phyloP scores from a whole-genome alignment of 2,113 vertebrate genomes.

The Glareola pratincola region DNA sequence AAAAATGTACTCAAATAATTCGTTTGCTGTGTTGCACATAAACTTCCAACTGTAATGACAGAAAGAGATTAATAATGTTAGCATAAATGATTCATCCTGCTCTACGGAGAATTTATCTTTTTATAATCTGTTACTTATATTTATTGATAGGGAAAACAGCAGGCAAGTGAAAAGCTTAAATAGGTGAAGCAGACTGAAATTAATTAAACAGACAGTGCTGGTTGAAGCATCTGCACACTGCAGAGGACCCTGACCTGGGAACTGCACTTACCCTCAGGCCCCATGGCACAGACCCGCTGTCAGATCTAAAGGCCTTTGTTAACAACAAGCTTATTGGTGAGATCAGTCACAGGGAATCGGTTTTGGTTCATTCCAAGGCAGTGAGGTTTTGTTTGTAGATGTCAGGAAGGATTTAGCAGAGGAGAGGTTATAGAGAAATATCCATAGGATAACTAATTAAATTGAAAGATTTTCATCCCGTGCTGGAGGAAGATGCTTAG shows the following conservation, averaged over 20 bases:
- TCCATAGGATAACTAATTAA: constrained; percentile 61
- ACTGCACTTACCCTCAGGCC: constrained; percentile 52
- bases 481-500: not conserved
- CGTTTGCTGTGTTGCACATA: not conserved
- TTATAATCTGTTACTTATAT: constrained; percentile 45
- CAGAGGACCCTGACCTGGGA: constrained; percentile 61
- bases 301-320: constrained; percentile 63
- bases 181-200: constrained; percentile 72
- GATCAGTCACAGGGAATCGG: constrained; percentile 62
- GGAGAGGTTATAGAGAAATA: constrained; percentile 58
- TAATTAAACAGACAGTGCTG: constrained; percentile 69
- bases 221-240: constrained; percentile 52
- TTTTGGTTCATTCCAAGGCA: constrained; percentile 67
- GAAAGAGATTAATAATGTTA: not conserved
- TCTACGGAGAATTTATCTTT: not conserved
- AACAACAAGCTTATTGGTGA: constrained; percentile 51
- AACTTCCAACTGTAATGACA: not conserved
- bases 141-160: constrained; percentile 62
- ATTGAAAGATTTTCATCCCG: constrained; percentile 36
- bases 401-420: constrained; percentile 61
- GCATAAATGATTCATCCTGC: constrained; percentile 21
- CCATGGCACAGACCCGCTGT: constrained; percentile 57
- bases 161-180: constrained; percentile 56
- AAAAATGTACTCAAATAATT: not conserved
- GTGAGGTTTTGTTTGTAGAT: constrained; percentile 61